phyloP scores from a whole-genome alignment of 2,113 vertebrate genomes.

The Cranoglanis bouderius region DNA sequence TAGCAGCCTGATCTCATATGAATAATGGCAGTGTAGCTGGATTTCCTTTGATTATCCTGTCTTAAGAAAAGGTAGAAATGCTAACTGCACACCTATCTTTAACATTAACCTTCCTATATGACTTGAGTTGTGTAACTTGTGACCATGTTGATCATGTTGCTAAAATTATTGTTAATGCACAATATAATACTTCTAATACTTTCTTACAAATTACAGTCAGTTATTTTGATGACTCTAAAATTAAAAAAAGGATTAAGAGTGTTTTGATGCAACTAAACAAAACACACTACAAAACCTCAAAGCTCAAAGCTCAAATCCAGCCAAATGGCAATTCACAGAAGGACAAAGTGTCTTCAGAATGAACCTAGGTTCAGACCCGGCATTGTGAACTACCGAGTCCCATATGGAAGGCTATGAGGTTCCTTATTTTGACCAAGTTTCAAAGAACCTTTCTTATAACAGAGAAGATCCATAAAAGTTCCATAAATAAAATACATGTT shows the following conservation, averaged over 20 bases:
- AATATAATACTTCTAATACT: too few species aligned
- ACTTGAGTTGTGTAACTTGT: not conserved
- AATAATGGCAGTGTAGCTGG: not conserved
- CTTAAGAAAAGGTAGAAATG: not conserved
- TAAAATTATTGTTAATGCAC: not conserved
- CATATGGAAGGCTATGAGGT: not conserved
- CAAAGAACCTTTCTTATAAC: not conserved
- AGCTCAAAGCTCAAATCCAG: not conserved
- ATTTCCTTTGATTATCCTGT: not conserved
- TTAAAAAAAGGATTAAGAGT: not conserved
- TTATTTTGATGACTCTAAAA: not conserved
- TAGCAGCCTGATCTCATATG: not conserved
- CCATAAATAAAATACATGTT: not conserved
- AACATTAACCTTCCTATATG: not conserved
- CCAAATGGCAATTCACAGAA: not conserved
- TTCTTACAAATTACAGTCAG: not conserved
- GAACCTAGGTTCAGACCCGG: too few species aligned
- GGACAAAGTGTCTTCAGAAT: not conserved
- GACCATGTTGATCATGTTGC: too few species aligned
- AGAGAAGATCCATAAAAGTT: not conserved
- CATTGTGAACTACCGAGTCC: not conserved
- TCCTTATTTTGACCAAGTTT: not conserved
- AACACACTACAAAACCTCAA: too few species aligned
- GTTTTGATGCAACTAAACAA: too few species aligned
- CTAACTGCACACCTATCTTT: not conserved